Evolutionary conservation across 2,113 vertebrate genomes (phyloP).

Genomic region (Tichodroma muraria): DNA sequence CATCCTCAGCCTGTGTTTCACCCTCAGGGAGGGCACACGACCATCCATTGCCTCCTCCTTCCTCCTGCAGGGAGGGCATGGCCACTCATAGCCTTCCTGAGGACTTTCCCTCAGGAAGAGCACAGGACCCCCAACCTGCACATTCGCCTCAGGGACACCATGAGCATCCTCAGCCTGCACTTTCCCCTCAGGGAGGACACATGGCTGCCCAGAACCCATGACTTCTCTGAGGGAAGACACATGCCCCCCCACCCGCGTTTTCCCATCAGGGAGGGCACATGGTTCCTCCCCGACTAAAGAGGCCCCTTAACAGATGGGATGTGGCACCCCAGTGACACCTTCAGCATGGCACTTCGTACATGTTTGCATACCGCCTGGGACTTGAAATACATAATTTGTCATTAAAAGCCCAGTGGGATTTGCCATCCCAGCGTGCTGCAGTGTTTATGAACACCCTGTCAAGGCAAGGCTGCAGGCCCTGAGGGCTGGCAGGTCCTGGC

Average conservation of each 20-base stretch:
- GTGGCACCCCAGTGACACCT: not conserved
- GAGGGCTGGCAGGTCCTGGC: not conserved
- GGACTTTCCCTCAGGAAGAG: not conserved
- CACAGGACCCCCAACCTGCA: not conserved
- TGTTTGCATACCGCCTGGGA: fast-evolving
- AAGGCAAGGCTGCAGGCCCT: not conserved
- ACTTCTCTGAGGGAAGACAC: not conserved
- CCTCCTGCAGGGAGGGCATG: not conserved
- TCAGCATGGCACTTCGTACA: not conserved
- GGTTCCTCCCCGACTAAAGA: not conserved
- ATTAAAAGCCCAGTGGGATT: not conserved
- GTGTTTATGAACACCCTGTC: not conserved
- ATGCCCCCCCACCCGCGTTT: not conserved
- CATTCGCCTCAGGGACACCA: not conserved
- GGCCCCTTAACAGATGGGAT: not conserved
- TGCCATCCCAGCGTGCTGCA: not conserved
- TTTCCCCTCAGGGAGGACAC: not conserved
- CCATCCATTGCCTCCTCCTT: not conserved
- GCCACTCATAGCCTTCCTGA: not conserved
- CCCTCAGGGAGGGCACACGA: not conserved
- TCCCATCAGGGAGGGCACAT: not conserved
- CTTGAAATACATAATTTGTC: not conserved
- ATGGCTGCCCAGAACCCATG: not conserved
- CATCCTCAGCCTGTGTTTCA: not conserved
- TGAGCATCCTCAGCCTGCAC: not conserved